Conservation (phyloP, 2,888 invertebrate genomes). For the Sicus ferrugineus region DNA sequence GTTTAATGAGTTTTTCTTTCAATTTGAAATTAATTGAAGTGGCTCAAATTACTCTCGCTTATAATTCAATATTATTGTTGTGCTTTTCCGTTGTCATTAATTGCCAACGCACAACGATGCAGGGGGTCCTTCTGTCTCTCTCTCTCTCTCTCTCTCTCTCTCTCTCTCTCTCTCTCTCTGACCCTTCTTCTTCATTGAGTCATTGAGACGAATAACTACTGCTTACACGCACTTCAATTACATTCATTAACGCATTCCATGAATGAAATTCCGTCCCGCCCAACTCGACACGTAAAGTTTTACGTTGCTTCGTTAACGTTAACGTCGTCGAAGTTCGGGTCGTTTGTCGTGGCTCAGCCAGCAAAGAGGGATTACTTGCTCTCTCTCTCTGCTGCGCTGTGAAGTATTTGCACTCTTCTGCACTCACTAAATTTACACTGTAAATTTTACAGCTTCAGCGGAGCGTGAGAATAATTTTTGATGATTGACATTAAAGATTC, state of each 20-base stretch:
- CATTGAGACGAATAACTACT: not conserved
- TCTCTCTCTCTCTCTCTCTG: not conserved
- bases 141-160: not conserved
- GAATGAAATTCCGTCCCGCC: conserved; percentile 25
- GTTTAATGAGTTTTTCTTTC: not conserved
- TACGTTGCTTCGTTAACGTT: not conserved
- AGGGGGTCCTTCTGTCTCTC: not conserved
- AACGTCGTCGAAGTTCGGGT: not conserved
- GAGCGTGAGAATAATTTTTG: not conserved
- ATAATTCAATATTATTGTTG: not conserved
- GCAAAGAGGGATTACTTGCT: not conserved
- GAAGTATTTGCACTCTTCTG: not conserved
- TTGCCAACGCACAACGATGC: not conserved
- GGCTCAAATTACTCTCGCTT: not conserved
- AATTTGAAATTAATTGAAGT: not conserved
- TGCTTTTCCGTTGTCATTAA: not conserved
- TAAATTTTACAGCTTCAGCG: not conserved
- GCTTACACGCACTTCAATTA: conserved; percentile 41
- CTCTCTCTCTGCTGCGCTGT: not conserved
- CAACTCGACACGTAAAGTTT: not conserved
- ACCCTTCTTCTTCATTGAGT: not conserved
- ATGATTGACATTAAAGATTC: not conserved
- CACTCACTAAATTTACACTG: not conserved
- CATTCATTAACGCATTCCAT: conserved; percentile 31
- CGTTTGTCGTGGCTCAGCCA: not conserved